These are phyloP conservation scores for Abramis brama DNA, from an alignment of 2,113 vertebrate genomes.

Conservation along the genomic window DNA sequence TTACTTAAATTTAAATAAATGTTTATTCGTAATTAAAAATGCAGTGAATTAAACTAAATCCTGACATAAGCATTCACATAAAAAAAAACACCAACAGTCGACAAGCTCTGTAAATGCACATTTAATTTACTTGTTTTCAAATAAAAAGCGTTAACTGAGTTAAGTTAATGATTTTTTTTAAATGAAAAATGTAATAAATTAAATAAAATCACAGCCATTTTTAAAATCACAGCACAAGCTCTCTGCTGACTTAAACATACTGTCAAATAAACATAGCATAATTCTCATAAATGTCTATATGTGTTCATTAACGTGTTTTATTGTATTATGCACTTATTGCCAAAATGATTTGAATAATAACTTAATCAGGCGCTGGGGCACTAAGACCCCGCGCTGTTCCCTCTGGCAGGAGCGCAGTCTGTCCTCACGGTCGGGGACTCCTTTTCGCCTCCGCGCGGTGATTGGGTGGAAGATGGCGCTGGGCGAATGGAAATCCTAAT, in stretches of 20 bases:
- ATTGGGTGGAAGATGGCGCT: constrained; percentile 93
- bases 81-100: neutral
- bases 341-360: neutral
- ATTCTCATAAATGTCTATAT: neutral
- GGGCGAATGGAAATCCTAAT: constrained; percentile 98
- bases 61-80: too few species aligned
- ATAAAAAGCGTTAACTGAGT: neutral
- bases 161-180: neutral
- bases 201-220: neutral
- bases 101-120: neutral
- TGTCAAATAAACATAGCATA: neutral
- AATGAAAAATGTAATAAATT: neutral
- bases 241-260: neutral
- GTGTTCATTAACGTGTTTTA: neutral
- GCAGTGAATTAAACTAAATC: neutral
- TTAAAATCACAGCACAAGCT: neutral
- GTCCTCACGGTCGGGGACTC: constrained; percentile 65
- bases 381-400: constrained; percentile 50
- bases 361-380: neutral
- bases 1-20: too few species aligned
- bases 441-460: constrained; percentile 74
- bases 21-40: neutral
- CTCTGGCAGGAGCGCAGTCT: constrained; percentile 55
- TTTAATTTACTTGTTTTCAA: neutral
- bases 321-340: neutral